Percentiles rank a stretch among this genome's conserved stretches.
These are phyloP conservation scores for Phrynocephalus forsythii DNA, from an alignment of 2,797 vertebrate species.

Conservation along the genomic window DNA sequence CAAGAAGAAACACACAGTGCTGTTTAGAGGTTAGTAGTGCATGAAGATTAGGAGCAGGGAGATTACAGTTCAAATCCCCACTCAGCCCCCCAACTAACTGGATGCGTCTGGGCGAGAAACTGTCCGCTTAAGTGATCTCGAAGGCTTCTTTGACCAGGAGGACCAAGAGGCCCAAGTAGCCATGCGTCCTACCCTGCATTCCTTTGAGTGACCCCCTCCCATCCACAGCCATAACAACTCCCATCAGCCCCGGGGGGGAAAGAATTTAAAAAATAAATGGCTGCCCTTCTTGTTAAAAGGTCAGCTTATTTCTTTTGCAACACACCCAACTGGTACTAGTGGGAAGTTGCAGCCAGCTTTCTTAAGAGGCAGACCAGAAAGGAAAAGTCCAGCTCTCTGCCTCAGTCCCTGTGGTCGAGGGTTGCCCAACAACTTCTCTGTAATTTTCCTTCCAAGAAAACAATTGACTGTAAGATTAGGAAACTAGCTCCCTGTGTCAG, in stretches of 20 bases:
- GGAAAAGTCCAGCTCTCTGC: neutral
- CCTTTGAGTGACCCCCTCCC: neutral
- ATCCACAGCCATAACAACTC: neutral
- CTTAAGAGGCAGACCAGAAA: neutral
- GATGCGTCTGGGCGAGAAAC: neutral
- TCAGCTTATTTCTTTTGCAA: neutral
- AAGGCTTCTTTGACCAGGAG: neutral
- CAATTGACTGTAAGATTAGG: neutral
- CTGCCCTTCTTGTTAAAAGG: neutral
- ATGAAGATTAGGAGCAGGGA: neutral
- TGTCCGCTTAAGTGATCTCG: neutral
- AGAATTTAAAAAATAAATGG: neutral
- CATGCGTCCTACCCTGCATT: neutral
- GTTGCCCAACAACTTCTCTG: neutral
- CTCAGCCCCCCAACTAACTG: neutral
- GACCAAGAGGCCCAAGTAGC: too few species aligned
- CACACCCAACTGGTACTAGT: neutral
- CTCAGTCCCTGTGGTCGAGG: neutral
- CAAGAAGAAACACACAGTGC: neutral
- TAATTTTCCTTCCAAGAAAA: constrained; percentile 12
- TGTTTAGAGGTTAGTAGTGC: neutral
- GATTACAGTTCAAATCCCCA: neutral
- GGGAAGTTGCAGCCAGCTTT: neutral
- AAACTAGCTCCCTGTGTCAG: neutral
- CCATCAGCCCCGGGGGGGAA: neutral